phyloP scores from a whole-genome alignment of 2,797 vertebrate genomes.

The Anguilla anguilla region DNA sequence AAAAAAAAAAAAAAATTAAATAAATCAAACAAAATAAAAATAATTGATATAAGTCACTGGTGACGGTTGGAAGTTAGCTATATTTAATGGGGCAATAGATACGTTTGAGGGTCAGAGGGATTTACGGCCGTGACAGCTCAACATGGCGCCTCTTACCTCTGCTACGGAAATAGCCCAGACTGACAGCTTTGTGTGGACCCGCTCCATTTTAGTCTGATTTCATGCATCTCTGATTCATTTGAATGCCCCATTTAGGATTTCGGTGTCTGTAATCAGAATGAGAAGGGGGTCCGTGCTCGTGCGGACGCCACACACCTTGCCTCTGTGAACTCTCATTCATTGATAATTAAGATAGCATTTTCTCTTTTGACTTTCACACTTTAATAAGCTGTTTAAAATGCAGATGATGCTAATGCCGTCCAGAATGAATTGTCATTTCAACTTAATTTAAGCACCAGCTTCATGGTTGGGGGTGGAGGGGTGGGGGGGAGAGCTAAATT shows the following conservation, averaged over 20 bases:
- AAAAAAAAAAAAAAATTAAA: too few species aligned
- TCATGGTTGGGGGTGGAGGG: constrained; percentile 42
- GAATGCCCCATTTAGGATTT: constrained; percentile 45
- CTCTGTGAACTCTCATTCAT: constrained; percentile 21
- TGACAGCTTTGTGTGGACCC: background rate
- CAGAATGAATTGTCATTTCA: constrained; percentile 55
- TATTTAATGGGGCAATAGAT: background rate
- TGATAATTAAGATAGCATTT: constrained; percentile 48
- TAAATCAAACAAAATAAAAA: too few species aligned
- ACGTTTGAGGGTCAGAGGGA: background rate
- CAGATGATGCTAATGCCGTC: constrained; percentile 44
- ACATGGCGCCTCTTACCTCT: background rate
- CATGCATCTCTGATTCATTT: constrained; percentile 28
- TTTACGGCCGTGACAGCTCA: background rate
- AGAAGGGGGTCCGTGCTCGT: constrained; percentile 20
- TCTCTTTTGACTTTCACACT: constrained; percentile 62
- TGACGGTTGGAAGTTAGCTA: background rate
- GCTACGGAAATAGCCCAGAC: background rate
- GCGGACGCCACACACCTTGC: background rate
- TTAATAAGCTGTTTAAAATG: constrained; percentile 36
- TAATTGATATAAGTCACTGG: background rate
- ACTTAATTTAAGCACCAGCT: constrained; percentile 56
- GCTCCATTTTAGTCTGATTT: constrained; percentile 31
- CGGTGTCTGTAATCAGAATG: constrained; percentile 23
- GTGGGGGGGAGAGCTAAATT: constrained; percentile 43